These are phyloP conservation scores for Diuraphis noxia DNA, from an alignment of 1,140 invertebrate species.

Conservation along the genomic window DNA sequence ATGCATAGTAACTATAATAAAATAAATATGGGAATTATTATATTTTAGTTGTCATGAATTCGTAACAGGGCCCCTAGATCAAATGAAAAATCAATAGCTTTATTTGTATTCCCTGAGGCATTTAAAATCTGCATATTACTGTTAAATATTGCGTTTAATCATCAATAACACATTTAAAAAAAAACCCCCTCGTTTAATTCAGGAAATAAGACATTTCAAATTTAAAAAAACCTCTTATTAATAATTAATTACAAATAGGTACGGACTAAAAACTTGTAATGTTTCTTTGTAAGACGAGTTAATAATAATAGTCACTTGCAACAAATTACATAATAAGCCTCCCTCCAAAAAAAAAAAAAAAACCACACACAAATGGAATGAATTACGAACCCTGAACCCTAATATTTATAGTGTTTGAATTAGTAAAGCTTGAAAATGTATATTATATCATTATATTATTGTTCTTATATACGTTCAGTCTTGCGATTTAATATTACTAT, in stretches of 20 bases:
- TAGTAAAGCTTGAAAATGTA: not conserved
- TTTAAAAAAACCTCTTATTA: not conserved
- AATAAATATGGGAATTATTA: not conserved
- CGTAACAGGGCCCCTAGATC: not conserved
- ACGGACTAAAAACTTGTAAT: not conserved
- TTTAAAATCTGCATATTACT: not conserved
- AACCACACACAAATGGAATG: not conserved
- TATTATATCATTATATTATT: no score
- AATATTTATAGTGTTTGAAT: not conserved
- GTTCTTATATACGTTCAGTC: no score
- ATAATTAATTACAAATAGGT: not conserved
- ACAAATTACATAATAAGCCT: no score
- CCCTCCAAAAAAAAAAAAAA: no score
- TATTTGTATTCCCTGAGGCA: not conserved
- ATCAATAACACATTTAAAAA: not conserved
- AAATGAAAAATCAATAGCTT: not conserved
- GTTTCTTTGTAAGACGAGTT: not conserved
- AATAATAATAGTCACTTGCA: not conserved
- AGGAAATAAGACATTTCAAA: not conserved
- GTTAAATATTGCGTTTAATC: not conserved
- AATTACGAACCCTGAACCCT: not conserved
- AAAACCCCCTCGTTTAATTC: not conserved
- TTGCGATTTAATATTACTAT: no score
- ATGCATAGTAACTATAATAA: not conserved
- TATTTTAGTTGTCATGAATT: not conserved